Evolutionary conservation across 2,888 invertebrate species (phyloP), one percentile per base, ranked within the genome.

Genomic region (Drosophila setosimentum): DNA sequence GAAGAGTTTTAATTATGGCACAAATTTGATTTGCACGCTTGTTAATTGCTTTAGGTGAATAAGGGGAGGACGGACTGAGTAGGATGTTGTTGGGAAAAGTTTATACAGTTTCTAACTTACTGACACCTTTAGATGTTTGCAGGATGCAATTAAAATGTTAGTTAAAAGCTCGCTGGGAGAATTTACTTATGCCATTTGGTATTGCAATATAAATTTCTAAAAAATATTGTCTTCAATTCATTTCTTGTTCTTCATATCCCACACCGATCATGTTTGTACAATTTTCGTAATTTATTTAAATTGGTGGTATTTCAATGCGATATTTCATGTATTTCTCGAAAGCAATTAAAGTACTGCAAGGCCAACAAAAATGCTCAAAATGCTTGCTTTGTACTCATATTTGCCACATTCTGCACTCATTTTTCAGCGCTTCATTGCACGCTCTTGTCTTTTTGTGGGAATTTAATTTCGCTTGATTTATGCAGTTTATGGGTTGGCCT

Each of bases 391-490:
- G 72, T 64, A 76, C 64, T 50, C 57, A 49, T 11, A 57, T 71
- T 71, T 81, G 70, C 67, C 59, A 65, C 64, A 64, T 78, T 68
- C 63, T 37, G 30, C 48, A 68, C 29, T n/a, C 57, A 42, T 27
- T 48, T 57, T 48, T 54, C 13, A 27, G 30, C 37, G 57, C 68
- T 53, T 68, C 61, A 62, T 27, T 68, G 59, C 75, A 67, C 63
- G 66, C 59, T 66, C 27, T 40, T 73, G 64, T 72, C 65, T 69
- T 68, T 72, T 72, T 59, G 63, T 68, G 62, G 61, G 71, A 87
- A 90, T 90, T 87, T 79, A 88, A 87, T 87, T 90, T 90, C 69
- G 71, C 83, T 81, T 90, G 89, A 87, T 87, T 87, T 87, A 90
- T 87, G 90, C 89, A 81, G 76, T 78, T 89, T 82, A 70, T 70